Percentiles rank a stretch among this genome's conserved stretches.
Conservation (phyloP, 2,113 vertebrate species). For the Pyxicephalus adspersus region DNA sequence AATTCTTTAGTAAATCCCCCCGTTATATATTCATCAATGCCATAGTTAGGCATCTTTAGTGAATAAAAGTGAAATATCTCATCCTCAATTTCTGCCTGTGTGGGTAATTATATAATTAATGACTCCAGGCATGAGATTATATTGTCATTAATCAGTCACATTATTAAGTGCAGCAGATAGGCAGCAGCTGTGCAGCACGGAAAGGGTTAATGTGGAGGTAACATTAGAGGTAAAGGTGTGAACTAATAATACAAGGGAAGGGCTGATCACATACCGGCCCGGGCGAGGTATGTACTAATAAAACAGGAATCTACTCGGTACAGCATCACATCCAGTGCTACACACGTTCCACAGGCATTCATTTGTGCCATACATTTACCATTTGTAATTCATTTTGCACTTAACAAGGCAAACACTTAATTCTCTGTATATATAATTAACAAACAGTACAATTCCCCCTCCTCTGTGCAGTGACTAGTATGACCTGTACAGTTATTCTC, state of each 20-base stretch:
- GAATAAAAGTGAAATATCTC: constrained; percentile 11
- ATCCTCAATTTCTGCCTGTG: constrained; percentile 11
- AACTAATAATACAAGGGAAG: neutral
- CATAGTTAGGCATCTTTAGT: constrained; percentile 22
- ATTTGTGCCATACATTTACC: no score
- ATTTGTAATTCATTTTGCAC: no score
- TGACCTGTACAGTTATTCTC: neutral
- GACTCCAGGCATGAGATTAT: neutral
- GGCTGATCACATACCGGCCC: neutral
- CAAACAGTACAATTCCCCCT: no score
- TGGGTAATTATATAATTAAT: constrained; percentile 31
- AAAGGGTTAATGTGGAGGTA: neutral
- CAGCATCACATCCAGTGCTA: no score
- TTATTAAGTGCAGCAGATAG: neutral
- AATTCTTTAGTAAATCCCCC: no score
- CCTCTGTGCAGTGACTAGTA: no score
- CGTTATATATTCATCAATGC: neutral
- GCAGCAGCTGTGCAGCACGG: neutral
- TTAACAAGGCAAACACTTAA: no score
- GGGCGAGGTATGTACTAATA: neutral
- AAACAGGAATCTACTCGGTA: no score
- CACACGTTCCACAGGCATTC: no score
- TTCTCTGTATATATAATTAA: no score
- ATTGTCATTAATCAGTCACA: constrained; percentile 27
- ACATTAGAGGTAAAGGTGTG: neutral